Conservation (phyloP, 2,797 vertebrate species). For the Macropus fuliginosus region DNA sequence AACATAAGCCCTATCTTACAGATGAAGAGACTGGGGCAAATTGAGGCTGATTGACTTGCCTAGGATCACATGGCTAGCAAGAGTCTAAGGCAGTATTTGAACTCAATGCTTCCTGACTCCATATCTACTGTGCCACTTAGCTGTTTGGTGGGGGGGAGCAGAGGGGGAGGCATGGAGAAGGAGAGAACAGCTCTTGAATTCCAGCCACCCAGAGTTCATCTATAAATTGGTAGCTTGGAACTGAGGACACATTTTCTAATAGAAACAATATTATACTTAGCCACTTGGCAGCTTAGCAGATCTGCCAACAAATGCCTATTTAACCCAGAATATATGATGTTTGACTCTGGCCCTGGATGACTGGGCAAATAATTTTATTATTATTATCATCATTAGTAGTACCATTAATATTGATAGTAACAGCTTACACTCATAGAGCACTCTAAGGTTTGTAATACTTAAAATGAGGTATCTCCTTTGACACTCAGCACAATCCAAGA, state of each 20-base stretch:
- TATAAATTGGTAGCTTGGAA: not conserved
- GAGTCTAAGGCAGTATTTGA: not conserved
- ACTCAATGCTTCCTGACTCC: not conserved
- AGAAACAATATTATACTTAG: not conserved
- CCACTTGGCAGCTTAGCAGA: not conserved
- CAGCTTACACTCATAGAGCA: not conserved
- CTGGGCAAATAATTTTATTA: not conserved
- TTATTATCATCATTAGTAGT: not conserved
- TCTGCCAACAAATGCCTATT: not conserved
- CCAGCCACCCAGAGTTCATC: not conserved
- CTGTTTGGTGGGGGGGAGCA: not conserved
- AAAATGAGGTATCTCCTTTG: not conserved
- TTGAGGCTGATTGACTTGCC: not conserved
- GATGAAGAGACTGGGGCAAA: not conserved
- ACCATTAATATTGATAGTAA: not conserved
- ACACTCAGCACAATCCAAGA: not conserved
- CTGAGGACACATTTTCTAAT: not conserved
- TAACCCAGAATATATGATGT: not conserved
- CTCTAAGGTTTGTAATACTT: not conserved
- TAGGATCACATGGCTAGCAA: not conserved
- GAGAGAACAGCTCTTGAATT: not conserved
- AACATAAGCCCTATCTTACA: not conserved
- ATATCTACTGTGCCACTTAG: not conserved
- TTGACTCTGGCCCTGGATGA: not conserved
- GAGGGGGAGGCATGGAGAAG: not conserved